A percentile compares a stretch with the other conserved stretches of the same genome.
Conservation (phyloP, 2,888 invertebrate genomes). For the Drosophila mettleri region DNA sequence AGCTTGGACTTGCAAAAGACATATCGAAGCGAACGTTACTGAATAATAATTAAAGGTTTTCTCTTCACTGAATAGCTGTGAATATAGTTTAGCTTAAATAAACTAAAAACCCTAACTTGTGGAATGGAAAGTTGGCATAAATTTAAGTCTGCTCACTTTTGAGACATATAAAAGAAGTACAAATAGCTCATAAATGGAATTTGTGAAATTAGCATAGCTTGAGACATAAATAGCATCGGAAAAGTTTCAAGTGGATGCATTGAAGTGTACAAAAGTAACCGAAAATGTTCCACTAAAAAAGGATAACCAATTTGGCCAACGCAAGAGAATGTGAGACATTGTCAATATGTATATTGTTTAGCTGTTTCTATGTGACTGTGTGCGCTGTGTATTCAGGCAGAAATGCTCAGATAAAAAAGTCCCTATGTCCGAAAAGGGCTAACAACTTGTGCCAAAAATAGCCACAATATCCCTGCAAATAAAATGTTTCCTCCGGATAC, state of each 20-base stretch:
- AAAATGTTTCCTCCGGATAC: conserved; percentile 23
- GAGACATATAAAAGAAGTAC: conserved; percentile 7
- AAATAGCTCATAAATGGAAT: conserved; percentile 29
- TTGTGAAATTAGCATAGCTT: conserved; percentile 62
- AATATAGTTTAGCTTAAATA: no score
- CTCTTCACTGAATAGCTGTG: not conserved
- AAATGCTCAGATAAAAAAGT: conserved; percentile 63
- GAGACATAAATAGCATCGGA: conserved; percentile 29
- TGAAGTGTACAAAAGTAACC: conserved; percentile 30
- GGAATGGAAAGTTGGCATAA: not conserved
- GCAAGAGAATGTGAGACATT: conserved; percentile 7
- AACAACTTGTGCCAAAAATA: conserved; percentile 20
- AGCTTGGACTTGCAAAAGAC: not conserved
- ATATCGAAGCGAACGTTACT: not conserved
- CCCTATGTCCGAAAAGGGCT: conserved; percentile 20
- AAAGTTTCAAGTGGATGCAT: conserved; percentile 28
- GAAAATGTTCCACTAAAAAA: conserved; percentile 33
- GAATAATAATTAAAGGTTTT: not conserved
- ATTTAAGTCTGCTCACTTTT: no score
- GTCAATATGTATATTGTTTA: conserved; percentile 36
- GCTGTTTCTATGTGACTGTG: conserved; percentile 20
- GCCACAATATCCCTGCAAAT: conserved; percentile 34
- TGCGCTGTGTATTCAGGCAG: conserved; percentile 62
- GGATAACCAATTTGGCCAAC: conserved; percentile 31
- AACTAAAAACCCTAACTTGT: no score